Evolutionary conservation across 2,888 invertebrate species (phyloP).

Genomic region (Melipona beecheii): DNA sequence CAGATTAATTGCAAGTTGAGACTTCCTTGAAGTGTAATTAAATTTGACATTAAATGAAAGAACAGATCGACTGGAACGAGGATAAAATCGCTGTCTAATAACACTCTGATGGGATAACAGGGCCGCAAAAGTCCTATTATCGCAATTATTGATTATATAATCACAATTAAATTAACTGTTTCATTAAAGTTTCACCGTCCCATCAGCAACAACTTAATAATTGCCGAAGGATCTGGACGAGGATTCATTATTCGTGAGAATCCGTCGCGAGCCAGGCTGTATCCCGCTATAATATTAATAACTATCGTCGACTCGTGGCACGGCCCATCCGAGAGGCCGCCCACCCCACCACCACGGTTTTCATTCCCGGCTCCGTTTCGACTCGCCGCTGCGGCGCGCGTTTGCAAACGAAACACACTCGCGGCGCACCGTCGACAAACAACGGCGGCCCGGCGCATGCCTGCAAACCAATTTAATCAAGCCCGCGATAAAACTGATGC

Average conservation of each 20-base stretch:
- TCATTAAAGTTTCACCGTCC: too few species aligned
- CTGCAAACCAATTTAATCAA: slow-evolving; percentile 70
- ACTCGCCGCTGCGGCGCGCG: background rate
- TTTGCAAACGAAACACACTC: slow-evolving; percentile 37
- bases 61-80: too few species aligned
- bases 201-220: too few species aligned
- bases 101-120: too few species aligned
- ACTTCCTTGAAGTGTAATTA: too few species aligned
- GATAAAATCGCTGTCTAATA: too few species aligned
- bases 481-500: slow-evolving; percentile 66
- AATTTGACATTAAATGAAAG: too few species aligned
- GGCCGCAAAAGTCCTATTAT: too few species aligned
- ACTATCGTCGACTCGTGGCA: slow-evolving; percentile 46
- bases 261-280: background rate
- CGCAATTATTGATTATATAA: too few species aligned
- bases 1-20: too few species aligned
- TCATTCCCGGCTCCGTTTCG: slow-evolving; percentile 1
- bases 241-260: slow-evolving; percentile 18
- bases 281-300: slow-evolving; percentile 55
- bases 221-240: background rate
- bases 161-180: too few species aligned
- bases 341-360: background rate
- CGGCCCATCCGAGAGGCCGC: background rate
- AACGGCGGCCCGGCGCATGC: slow-evolving; percentile 21
- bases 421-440: slow-evolving; percentile 44